These are phyloP conservation scores for Pristionchus exspectatus DNA, from an alignment of 2,888 invertebrate species.

Conservation along the genomic window DNA sequence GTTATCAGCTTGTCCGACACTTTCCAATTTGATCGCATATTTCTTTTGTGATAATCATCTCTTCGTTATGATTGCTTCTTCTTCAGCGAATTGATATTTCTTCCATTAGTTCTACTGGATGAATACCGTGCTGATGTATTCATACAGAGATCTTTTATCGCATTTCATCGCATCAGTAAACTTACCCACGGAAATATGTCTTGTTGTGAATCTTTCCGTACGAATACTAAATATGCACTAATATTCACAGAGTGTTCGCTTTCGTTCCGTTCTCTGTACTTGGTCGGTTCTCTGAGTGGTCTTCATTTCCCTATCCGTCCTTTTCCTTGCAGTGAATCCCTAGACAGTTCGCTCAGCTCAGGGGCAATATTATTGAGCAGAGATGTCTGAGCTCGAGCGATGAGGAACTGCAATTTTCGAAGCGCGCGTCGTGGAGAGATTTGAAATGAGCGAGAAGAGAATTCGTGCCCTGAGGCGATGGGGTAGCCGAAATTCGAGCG, in stretches of 20 bases:
- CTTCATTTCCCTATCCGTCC: background rate
- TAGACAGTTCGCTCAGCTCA: background rate
- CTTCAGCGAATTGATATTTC: background rate
- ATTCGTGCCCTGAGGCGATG: slow-evolving; percentile 20
- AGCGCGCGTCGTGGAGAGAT: background rate
- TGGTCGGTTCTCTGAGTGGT: background rate
- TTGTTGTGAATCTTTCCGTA: background rate
- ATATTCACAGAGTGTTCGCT: background rate
- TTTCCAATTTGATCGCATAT: too few relatives aligned
- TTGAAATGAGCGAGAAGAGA: background rate
- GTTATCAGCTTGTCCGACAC: too few relatives aligned
- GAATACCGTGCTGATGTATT: background rate
- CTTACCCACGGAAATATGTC: background rate
- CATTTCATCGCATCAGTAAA: background rate
- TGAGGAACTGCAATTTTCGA: slow-evolving; percentile 20
- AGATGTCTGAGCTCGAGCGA: background rate
- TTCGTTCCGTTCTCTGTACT: slow-evolving; percentile 4
- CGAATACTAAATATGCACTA: background rate
- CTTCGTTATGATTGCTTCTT: background rate
- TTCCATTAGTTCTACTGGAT: background rate
- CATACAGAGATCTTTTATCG: background rate
- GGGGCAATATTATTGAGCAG: background rate
- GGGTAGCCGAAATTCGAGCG: background rate
- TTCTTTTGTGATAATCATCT: background rate
- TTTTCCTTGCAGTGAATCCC: background rate